Percentiles rank a stretch among this genome's conserved stretches.
phyloP scores from a whole-genome alignment of 2,113 vertebrate species.

The Mohoua ochrocephala region DNA sequence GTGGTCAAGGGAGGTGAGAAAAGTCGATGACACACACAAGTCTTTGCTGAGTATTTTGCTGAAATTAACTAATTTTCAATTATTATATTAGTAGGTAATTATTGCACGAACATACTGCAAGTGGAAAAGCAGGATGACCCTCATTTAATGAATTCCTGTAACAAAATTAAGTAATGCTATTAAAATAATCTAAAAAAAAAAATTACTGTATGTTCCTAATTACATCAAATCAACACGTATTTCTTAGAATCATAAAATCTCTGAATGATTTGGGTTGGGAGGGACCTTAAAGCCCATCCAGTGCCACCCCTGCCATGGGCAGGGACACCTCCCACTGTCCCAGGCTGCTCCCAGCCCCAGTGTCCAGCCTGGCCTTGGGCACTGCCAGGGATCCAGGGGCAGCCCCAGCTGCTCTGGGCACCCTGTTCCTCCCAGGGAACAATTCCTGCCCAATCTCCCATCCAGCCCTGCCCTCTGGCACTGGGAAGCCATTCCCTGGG shows the following conservation, averaged over 20 bases:
- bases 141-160: not conserved
- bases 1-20: not conserved
- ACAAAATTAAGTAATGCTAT: not conserved
- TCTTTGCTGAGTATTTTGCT: not conserved
- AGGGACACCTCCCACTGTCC: not conserved
- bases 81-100: not conserved
- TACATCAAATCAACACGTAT: not conserved
- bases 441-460: not conserved
- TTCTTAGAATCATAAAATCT: not conserved
- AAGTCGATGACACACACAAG: not conserved
- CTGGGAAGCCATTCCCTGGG: not conserved
- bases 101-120: not conserved
- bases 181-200: not conserved
- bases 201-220: not conserved
- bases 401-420: not conserved
- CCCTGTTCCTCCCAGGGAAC: not conserved
- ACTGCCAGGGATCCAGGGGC: not conserved
- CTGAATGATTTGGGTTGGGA: not conserved
- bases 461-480: not conserved
- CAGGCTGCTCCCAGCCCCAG: not conserved
- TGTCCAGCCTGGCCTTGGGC: not conserved
- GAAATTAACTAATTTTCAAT: not conserved
- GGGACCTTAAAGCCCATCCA: accelerated
- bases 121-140: not conserved
- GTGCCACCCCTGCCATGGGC: accelerated